Base-by-base conservation (phyloP, 2,797 vertebrate genomes). In the Sebastes nivosus region DNA sequence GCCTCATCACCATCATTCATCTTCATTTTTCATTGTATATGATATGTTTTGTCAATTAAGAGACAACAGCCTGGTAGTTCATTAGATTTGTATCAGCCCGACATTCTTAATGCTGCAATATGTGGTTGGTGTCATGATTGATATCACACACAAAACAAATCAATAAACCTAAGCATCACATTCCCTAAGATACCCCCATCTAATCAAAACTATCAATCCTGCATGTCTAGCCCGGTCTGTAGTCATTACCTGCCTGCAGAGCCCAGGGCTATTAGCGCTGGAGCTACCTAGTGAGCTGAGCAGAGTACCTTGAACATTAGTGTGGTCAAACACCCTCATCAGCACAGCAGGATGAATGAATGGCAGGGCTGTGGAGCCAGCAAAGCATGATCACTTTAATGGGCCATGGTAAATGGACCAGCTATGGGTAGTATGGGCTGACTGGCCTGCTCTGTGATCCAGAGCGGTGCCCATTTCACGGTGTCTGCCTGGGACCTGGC, bases 121-220 rank as follows among this genome's bases (percentile, higher is more conserved):
- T 87, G 70, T 72, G 85, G 24, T 86, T 61, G 76, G 82, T 75
- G 87, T 79, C 84, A 76, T 84, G 92, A 94, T 84, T 88, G 87
- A 92, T 94, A 87, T 88, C 58, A 13, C 82, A 65, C 75, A 87
- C 84, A 84, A 86, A 88, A 91, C 84, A 93, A 93, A 94, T 94
- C 93, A 93, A 94, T 94, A 95, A 87, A 57, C 77, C 82, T 67
- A 77, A 92, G 82, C 83, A 87, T 82, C 20, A 42, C 77, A 82
- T 91, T 90, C 87, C 74, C 88, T 83, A 85, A 93, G 84, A 92
- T 87, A 87, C 84, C 80, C 79, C 68, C 79, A 63, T 92, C 92
- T 95, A 95, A 95, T 95, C 94, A 94, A 92, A 91, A 92, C 91
- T 83, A 95, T 95, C 95, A 93, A 93, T 95, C 94, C 78, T 93